Conservation (phyloP, 1,140 invertebrate species). For the Piezodorus guildinii region DNA sequence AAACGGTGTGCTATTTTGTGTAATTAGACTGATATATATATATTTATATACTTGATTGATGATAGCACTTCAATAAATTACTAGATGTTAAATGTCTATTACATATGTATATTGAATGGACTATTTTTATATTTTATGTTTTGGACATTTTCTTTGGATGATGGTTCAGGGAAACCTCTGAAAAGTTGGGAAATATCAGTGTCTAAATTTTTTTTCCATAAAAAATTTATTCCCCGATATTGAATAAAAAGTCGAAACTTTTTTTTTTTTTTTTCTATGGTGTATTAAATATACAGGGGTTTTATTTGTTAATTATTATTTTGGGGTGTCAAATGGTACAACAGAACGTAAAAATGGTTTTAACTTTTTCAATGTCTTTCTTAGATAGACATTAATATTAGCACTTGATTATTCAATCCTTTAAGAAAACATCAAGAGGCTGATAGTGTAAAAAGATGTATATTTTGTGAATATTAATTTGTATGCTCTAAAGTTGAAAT, state of each 20-base stretch:
- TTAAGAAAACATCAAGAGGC: slow-evolving; percentile 12
- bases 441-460: slow-evolving; percentile 13
- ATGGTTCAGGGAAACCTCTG: background rate
- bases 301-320: background rate
- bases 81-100: slow-evolving; percentile 6
- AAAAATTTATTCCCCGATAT: background rate
- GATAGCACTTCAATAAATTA: slow-evolving; percentile 7
- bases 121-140: slow-evolving; percentile 19
- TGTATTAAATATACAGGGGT: background rate
- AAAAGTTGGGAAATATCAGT: background rate
- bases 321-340: background rate
- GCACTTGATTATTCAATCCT: slow-evolving; percentile 1
- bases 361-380: background rate
- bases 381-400: background rate
- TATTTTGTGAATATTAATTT: slow-evolving; percentile 12
- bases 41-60: slow-evolving; percentile 15
- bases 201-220: background rate
- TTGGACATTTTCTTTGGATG: slow-evolving; percentile 3
- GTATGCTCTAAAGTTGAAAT: slow-evolving; percentile 1
- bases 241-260: background rate
- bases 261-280: background rate
- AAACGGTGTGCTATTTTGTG: slow-evolving; percentile 19
- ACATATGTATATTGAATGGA: slow-evolving; percentile 4
- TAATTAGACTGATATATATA: slow-evolving; percentile 22
- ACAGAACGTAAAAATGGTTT: background rate